Percentiles rank a stretch among this genome's conserved stretches.
Conservation (phyloP, 2,113 vertebrate genomes). For the Pedionomus torquatus region DNA sequence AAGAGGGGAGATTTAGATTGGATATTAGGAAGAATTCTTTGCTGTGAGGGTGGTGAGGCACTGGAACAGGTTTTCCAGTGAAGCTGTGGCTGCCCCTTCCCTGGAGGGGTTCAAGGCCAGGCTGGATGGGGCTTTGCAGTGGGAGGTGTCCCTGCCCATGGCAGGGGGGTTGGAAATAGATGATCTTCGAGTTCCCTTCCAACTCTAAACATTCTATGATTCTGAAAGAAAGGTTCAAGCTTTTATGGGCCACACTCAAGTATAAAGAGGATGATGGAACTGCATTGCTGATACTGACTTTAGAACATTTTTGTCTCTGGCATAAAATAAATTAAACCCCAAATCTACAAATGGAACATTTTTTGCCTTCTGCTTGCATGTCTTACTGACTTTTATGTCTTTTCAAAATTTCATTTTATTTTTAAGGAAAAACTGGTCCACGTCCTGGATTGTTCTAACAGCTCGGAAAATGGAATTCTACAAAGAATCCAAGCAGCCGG, state of each 20-base stretch:
- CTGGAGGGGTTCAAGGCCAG: too few species aligned
- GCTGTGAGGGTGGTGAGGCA: too few species aligned
- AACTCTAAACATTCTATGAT: too few species aligned
- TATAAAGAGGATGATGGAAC: not conserved
- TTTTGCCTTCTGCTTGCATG: not conserved
- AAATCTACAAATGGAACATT: not conserved
- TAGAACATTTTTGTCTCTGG: not conserved
- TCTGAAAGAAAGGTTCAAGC: not conserved
- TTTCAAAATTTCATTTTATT: not conserved
- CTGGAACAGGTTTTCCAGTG: too few species aligned
- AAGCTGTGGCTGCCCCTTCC: too few species aligned
- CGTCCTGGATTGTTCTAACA: slow-evolving; percentile 85
- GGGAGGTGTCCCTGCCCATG: too few species aligned
- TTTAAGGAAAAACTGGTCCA: slow-evolving; percentile 90
- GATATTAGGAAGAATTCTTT: too few species aligned
- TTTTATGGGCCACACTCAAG: not conserved
- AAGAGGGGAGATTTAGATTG: too few species aligned
- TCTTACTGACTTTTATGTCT: not conserved
- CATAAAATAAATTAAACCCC: not conserved
- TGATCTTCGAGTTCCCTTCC: too few species aligned
- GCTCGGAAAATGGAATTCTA: slow-evolving; percentile 85
- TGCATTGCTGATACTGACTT: not conserved
- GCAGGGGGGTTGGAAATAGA: too few species aligned
- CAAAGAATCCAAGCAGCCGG: slow-evolving; percentile 89
- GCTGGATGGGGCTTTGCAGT: too few species aligned